Evolutionary conservation across 37 sponge, comb jelly and placozoan genomes (phyloP).

Genomic region (Beroe ovata): DNA sequence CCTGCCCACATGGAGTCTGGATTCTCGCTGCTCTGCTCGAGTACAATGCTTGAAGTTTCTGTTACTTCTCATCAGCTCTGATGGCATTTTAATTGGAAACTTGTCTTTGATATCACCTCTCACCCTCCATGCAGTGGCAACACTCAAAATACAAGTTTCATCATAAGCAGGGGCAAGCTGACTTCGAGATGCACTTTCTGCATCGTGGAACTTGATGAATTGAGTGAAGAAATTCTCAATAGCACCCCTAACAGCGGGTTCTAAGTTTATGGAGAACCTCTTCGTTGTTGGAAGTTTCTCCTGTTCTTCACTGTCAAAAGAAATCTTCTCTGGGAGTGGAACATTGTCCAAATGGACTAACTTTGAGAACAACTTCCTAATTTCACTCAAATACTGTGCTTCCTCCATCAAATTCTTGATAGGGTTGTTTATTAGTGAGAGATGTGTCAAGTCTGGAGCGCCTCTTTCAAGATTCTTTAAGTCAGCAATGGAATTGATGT

Average conservation of each 20-base stretch:
- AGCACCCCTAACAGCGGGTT: not conserved
- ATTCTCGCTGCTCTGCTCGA: constrained; percentile 47
- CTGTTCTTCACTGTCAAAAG: constrained; percentile 44
- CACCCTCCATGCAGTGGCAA: constrained; percentile 5
- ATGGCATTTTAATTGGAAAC: constrained; percentile 18
- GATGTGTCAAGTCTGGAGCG: constrained; percentile 5
- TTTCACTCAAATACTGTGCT: constrained; percentile 31
- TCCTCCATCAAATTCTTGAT: constrained; percentile 54
- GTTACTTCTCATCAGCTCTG: constrained; percentile 28
- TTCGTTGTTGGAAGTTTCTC: not conserved
- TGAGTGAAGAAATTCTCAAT: constrained; percentile 32
- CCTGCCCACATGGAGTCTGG: constrained; percentile 10
- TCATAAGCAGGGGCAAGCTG: constrained; percentile 48
- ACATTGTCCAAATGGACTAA: constrained; percentile 10
- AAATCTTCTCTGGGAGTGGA: constrained; percentile 35
- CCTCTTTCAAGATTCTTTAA: not conserved
- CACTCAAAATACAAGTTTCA: constrained; percentile 13
- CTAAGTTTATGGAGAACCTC: not conserved
- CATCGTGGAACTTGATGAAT: constrained; percentile 24
- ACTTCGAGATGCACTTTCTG: not conserved
- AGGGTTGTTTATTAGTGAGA: constrained; percentile 56
- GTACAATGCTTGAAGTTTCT: constrained; percentile 41
- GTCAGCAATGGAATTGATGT: not conserved
- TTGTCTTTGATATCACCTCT: not conserved
- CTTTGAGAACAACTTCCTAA: constrained; percentile 14